Percentiles rank a stretch among this genome's conserved stretches.
These are phyloP conservation scores for Ceyx cyanopectus DNA, from an alignment of 2,113 vertebrate species.

Conservation along the genomic window DNA sequence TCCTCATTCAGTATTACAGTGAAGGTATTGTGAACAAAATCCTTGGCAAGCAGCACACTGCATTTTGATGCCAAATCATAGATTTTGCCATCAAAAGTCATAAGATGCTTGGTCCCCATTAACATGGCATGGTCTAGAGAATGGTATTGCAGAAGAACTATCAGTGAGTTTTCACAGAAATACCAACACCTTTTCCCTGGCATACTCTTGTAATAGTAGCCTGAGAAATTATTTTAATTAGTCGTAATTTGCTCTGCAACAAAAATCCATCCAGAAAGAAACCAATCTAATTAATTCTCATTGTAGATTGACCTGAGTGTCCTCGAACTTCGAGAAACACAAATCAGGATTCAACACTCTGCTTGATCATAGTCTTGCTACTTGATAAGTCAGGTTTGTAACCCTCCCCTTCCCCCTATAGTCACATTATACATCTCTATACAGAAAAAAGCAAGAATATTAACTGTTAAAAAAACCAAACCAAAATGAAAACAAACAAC, in stretches of 20 bases:
- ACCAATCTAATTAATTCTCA: background rate
- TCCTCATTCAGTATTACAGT: slow-evolving; percentile 69
- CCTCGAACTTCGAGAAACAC: background rate
- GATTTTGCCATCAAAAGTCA: slow-evolving; percentile 85
- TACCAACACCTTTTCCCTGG: background rate
- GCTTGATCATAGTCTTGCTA: background rate
- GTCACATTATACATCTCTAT: background rate
- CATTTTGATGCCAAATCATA: slow-evolving; percentile 77
- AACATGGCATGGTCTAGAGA: slow-evolving; percentile 83
- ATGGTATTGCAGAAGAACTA: background rate
- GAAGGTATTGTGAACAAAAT: slow-evolving; percentile 73
- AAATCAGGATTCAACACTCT: background rate
- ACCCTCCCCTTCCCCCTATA: background rate
- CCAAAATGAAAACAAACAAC: too few relatives aligned
- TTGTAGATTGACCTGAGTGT: background rate
- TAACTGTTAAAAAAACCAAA: background rate
- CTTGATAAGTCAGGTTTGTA: background rate
- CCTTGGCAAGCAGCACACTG: slow-evolving; percentile 80
- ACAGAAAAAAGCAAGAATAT: background rate
- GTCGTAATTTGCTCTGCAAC: background rate
- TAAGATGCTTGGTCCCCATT: slow-evolving; percentile 79
- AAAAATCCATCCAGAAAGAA: background rate
- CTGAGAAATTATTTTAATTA: background rate
- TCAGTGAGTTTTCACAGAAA: background rate
- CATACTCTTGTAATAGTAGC: background rate